These are phyloP conservation scores for Aramus guarauna DNA, from an alignment of 2,113 vertebrate genomes.

Conservation along the genomic window DNA sequence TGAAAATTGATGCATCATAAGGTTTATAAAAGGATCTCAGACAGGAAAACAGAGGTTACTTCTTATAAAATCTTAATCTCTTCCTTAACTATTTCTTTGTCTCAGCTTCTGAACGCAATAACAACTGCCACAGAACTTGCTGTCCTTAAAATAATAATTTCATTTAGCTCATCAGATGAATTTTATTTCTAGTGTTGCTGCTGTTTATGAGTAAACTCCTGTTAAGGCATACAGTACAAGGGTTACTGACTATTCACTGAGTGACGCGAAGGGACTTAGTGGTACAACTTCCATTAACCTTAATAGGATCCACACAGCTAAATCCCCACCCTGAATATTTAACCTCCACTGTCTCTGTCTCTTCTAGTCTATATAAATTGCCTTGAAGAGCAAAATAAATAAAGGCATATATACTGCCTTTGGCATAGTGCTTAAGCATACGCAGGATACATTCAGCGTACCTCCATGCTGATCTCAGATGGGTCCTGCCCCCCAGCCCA, in stretches of 20 bases:
- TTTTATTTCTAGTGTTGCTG: background rate
- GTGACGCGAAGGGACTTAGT: background rate
- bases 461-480: background rate
- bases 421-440: background rate
- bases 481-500: background rate
- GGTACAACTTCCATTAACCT: slow-evolving; percentile 44
- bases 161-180: background rate
- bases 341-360: slow-evolving; percentile 12
- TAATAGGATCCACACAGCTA: slow-evolving; percentile 1
- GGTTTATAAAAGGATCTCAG: background rate
- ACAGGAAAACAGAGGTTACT: background rate
- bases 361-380: slow-evolving; percentile 27
- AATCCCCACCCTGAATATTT: slow-evolving; percentile 47
- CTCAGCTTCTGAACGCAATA: background rate
- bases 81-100: background rate
- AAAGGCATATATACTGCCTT: background rate
- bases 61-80: background rate
- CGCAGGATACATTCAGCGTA: background rate
- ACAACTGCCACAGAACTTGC: background rate
- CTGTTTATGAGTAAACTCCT: background rate
- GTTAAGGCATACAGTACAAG: background rate
- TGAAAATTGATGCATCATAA: background rate
- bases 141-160: background rate
- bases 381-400: slow-evolving; percentile 1
- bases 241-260: background rate